Percentiles rank a stretch among this genome's conserved stretches.
phyloP scores from a whole-genome alignment of 2,888 invertebrate species.

The Conus canariensis region DNA sequence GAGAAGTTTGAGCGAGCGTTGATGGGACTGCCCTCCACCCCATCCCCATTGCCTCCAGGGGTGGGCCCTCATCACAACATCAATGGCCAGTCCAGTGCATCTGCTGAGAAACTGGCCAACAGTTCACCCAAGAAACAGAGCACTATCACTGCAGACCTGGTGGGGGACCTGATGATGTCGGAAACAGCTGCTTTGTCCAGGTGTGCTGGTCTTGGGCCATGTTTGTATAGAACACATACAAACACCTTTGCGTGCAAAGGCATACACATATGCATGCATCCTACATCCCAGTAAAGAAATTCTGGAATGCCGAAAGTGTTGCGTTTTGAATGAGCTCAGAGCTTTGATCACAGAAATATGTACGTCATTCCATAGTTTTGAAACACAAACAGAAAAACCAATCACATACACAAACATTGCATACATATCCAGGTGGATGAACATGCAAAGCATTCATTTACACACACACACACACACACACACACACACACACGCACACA shows the following conservation, averaged over 20 bases:
- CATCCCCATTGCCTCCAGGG: constrained; percentile 4
- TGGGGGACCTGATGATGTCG: constrained; percentile 40
- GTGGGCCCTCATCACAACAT: neutral
- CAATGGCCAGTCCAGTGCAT: neutral
- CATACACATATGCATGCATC: too few species aligned
- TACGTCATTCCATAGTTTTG: too few species aligned
- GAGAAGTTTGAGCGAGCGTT: constrained; percentile 60
- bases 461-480: neutral
- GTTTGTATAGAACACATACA: too few species aligned
- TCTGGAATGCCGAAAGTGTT: too few species aligned
- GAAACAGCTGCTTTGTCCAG: neutral
- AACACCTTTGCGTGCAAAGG: too few species aligned
- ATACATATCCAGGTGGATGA: too few species aligned
- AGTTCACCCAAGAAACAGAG: neutral
- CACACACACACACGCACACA: too few species aligned
- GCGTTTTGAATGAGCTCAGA: too few species aligned
- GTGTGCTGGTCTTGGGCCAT: neutral
- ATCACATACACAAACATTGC: too few species aligned
- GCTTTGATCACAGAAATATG: too few species aligned
- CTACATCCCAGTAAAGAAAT: too few species aligned
- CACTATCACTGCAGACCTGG: constrained; percentile 16
- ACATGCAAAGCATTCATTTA: neutral
- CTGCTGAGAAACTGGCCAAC: neutral
- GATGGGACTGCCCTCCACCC: constrained; percentile 12
- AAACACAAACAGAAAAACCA: too few species aligned